A percentile compares a stretch with the other conserved stretches of the same genome.
Evolutionary conservation across 2,888 invertebrate species (phyloP).

Genomic region (Heliconius erato): DNA sequence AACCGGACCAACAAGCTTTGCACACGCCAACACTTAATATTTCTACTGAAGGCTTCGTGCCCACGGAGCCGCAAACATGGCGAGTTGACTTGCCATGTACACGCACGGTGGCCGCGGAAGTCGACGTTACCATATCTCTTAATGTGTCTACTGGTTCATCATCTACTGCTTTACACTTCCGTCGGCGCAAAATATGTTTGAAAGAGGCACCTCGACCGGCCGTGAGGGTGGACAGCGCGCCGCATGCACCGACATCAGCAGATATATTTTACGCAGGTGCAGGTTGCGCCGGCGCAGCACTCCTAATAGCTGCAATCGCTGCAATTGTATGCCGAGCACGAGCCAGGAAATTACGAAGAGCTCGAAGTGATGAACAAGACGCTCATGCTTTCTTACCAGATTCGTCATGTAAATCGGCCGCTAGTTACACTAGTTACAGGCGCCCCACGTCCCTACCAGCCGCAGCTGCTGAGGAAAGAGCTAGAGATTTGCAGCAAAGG

Average conservation of each 20-base stretch:
- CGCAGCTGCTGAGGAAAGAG: slow-evolving; percentile 87
- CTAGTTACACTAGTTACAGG: slow-evolving; percentile 87
- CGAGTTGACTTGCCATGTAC: slow-evolving; percentile 93
- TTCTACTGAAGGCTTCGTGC: slow-evolving; percentile 92
- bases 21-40: slow-evolving; percentile 93
- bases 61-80: slow-evolving; percentile 92
- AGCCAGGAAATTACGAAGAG: slow-evolving; percentile 88
- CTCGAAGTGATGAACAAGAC: slow-evolving; percentile 84
- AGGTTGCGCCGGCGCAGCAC: slow-evolving; percentile 90
- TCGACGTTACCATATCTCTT: slow-evolving; percentile 92
- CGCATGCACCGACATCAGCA: slow-evolving; percentile 88
- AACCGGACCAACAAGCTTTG: slow-evolving; percentile 91
- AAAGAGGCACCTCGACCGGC: slow-evolving; percentile 83
- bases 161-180: slow-evolving; percentile 91
- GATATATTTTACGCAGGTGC: slow-evolving; percentile 93
- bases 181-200: slow-evolving; percentile 94
- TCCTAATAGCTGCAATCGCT: slow-evolving; percentile 89
- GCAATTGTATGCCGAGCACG: slow-evolving; percentile 88
- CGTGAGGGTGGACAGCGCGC: slow-evolving; percentile 85
- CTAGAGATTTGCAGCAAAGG: slow-evolving; percentile 90
- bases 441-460: slow-evolving; percentile 85
- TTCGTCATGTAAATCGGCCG: slow-evolving; percentile 86
- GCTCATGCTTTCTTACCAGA: slow-evolving; percentile 85
- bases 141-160: slow-evolving; percentile 91
- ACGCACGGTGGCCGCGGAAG: slow-evolving; percentile 93